Evolutionary conservation across 2,113 vertebrate species (phyloP), one percentile per base, ranked within the genome.

Genomic region (Penelope pileata): DNA sequence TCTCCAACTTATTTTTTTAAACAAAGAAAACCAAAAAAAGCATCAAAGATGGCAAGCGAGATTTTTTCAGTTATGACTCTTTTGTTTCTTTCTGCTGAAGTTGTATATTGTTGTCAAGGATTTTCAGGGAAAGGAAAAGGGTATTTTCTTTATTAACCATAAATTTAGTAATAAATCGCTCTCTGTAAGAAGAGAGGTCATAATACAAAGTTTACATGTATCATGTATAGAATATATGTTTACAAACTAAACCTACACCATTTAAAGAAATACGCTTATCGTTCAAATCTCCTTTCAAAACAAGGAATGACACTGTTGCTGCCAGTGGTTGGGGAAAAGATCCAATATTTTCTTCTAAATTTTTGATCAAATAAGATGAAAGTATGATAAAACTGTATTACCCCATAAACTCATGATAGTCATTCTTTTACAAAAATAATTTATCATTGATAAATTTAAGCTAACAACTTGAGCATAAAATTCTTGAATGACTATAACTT

Each of bases 281-380:
- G 78, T 69, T 93, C 88, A 94, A 88, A 93, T 76, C 11, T 42
- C 27, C 54, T 86, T 90, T 94, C 50, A 79, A 78, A 76, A 17
- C 47, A 92, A 88, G 69, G 67, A 54, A 88, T 85, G 27, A 32
- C 30, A 75, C 7, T 24, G 54, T 75, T 86, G 48, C 40, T 96
- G 18, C 83, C 94, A 51, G 67, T 4, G 5, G 88, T 80, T 83
- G 93, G 75, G 63, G 89, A 94, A 89, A 38, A 66, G 45, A 86
- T 69, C 32, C 11, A 48, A 29, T 76, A 77, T 87, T 94, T 88
- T 69, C 67, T 86, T 77, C 16, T 3, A 19, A 27, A 62, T 53
- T 54, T 75, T 76, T 27, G 0, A 70, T 59, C 32, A 94, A 80
- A 72, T 80, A 66, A 27, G 40, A 76, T 58, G 58, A 64, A 91